Base-by-base conservation (phyloP, 64 coral and sea anemone genomes). In the Montipora cactus region DNA sequence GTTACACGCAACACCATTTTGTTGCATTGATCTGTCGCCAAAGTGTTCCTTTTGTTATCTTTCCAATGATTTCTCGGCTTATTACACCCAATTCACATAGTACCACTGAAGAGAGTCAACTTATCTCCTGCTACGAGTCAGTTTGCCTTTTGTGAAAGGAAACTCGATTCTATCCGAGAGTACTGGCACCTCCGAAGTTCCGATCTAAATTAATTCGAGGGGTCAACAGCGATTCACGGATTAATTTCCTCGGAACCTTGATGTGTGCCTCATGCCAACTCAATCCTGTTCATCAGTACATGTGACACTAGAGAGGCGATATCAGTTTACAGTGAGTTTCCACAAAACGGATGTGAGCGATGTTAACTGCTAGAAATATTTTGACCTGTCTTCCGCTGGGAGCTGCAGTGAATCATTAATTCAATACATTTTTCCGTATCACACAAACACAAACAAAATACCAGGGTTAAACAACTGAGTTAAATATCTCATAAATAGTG, bases 141-240 rank as follows among this genome's bases (percentile, higher is more conserved):
- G 45, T 4, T 78, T 2, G 14, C 1, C 47, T 4, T 45, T 76
- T 44, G 12, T 44, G 74, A 46, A 4, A 3, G 74, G 4, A 23
- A 45, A 46, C 22, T 76, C 2, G 37, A 16, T 21, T 52, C 20
- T 57, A 58, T n/a, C 14, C 6, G 7, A 12, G 51, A 3, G 52
- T n/a, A 25, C 47, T 57, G 58, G 80, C 23, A 49, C 76, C 19
- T 13, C 76, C 15, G 45, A 78, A 78, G 46, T 13, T 78, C 76
- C 37, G 46, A 78, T 50, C 76, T 59, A 18, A 81, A 5, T 68
- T 86, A 37, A 47, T 47, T 49, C 8, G 7, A 8, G 46, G 10
- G 82, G 82, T 86, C 82, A 86, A 86, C 16, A 86, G 37, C 47
- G 13, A 86, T 86, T 86, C 82, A 71, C 82, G 82, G 82, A 86